Evolutionary conservation across 2,888 invertebrate species (phyloP), one percentile per base, ranked within the genome.

Genomic region (Synanthedon tipuliformis): DNA sequence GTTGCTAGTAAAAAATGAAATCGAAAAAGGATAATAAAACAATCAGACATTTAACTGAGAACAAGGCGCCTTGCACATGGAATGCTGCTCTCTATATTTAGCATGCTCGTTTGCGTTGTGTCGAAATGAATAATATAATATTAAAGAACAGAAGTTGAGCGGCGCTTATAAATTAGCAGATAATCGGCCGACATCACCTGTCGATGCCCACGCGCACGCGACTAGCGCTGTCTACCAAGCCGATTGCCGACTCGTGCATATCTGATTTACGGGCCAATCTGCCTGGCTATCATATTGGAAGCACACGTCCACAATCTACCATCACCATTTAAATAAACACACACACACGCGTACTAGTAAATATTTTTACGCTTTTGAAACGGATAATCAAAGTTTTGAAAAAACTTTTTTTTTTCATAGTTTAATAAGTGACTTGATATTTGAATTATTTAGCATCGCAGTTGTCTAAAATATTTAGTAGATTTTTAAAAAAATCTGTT

Each of bases 11-110:
- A 69, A 78, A 75, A 75, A 69, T 74, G 68, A 64, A 66, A 70
- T 71, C 62, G 64, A 74, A 75, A 75, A 75, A 75, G 71, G 68
- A 71, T 64, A 80, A 76, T 69, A 79, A 80, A 74, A 78, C 75
- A 77, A 76, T 80, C 71, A 67, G 66, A 74, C 71, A 71, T 71
- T 74, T 71, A 72, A 65, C 61, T 59, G 63, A 67, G 75, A 69
- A 72, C 73, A 73, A 75, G 73, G 71, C 73, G 69, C 68, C 69
- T 73, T 34, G 67, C 66, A 68, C 67, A 63, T 67, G 78, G 78
- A 78, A 82, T 83, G 80, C 74, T 64, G 76, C 71, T 69, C 70
- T 75, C 77, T 82, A 83, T 81, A 81, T 80, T 81, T 81, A 83
- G 81, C 78, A 72, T 71, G 75, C 79, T 77, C 73, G 79, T 79